These are phyloP conservation scores for Cassiopea xamachana DNA, from an alignment of 30 jellyfish, hydroid and myxozoan species.

Conservation along the genomic window DNA sequence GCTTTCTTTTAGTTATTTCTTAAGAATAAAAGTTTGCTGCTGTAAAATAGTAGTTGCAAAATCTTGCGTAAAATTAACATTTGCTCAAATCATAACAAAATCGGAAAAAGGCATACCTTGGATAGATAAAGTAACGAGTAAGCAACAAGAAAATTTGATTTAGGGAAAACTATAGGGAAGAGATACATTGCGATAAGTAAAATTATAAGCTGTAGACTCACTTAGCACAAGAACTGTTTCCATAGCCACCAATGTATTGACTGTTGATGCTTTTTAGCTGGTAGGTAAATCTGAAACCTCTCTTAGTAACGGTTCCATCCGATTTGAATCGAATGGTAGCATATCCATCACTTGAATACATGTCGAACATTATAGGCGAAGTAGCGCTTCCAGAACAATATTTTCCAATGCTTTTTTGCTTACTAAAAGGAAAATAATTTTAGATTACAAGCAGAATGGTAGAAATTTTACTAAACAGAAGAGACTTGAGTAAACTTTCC, in stretches of 20 bases:
- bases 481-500: too few relatives aligned
- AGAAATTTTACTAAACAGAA: too few relatives aligned
- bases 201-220: neutral
- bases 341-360: conserved; percentile 38
- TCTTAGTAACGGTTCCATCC: neutral
- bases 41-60: too few relatives aligned
- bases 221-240: neutral
- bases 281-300: conserved; percentile 3
- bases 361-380: neutral
- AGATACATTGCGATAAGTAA: too few relatives aligned
- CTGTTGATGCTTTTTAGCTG: neutral
- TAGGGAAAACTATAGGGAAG: too few relatives aligned
- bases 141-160: too few relatives aligned
- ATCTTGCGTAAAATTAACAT: too few relatives aligned
- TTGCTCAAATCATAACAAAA: too few relatives aligned
- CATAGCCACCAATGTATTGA: neutral
- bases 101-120: too few relatives aligned
- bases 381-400: conserved; percentile 2
- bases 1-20: too few relatives aligned
- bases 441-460: neutral
- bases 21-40: too few relatives aligned
- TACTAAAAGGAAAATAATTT: neutral
- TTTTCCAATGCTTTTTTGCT: conserved; percentile 9
- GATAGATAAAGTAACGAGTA: too few relatives aligned
- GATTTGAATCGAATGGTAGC: neutral